Evolutionary conservation across 2,797 vertebrate genomes (phyloP).

Genomic region (Mionectes olivaceus): DNA sequence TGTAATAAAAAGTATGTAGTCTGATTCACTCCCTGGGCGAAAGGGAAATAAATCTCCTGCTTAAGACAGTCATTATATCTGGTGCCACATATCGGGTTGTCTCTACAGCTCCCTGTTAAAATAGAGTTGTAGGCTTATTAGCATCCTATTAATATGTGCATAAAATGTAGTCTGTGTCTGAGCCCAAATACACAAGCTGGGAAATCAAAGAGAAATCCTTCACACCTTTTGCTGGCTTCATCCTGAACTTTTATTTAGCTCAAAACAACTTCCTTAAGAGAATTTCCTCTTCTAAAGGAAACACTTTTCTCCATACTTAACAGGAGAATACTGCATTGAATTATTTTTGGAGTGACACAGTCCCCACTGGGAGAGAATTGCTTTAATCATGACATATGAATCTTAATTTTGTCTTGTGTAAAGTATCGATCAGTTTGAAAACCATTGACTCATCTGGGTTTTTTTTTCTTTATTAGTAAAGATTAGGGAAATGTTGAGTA

Average conservation of each 20-base stretch:
- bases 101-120: constrained; percentile 65
- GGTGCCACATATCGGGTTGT: constrained; percentile 53
- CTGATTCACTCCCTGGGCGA: background rate
- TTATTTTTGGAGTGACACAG: constrained; percentile 21
- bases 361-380: background rate
- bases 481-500: background rate
- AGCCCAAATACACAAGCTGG: constrained; percentile 84
- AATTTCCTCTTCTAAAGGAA: constrained; percentile 80
- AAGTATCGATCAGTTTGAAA: background rate
- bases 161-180: constrained; percentile 77
- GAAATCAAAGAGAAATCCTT: constrained; percentile 82
- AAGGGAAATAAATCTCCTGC: constrained; percentile 8
- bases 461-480: background rate
- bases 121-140: constrained; percentile 66
- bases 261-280: constrained; percentile 79
- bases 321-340: constrained; percentile 54
- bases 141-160: constrained; percentile 82
- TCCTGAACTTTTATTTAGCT: constrained; percentile 79
- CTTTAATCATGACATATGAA: background rate
- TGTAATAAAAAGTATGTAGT: background rate
- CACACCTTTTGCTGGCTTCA: constrained; percentile 79
- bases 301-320: constrained; percentile 74
- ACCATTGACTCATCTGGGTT: background rate
- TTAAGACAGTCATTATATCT: constrained; percentile 1
- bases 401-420: background rate